Base-by-base conservation (phyloP, 2,113 vertebrate genomes). In the Ptilonorhynchus violaceus region DNA sequence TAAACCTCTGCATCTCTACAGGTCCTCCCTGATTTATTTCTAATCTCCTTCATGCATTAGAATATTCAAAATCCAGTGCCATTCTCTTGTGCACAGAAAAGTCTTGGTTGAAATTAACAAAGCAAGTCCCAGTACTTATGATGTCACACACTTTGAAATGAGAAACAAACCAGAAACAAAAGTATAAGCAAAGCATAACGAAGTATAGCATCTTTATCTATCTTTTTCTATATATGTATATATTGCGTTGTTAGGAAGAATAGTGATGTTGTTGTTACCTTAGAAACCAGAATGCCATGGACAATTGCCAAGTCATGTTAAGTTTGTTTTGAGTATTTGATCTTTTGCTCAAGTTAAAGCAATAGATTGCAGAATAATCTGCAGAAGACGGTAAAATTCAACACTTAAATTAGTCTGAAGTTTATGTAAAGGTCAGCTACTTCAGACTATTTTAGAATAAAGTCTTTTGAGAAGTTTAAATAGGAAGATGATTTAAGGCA, bases 261-360 rank as follows among this genome's bases (percentile, higher is more conserved):
- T 56, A 77, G 39, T 58, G 68, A 92, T 92, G 68, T 17, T 96
- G 94, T 72, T 97, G 86, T 97, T 95, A 67, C 85, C 44, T 80
- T 95, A 97, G 92, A 94, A 92, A 94, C 58, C 70, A 92, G 82
- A 98, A 98, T 98, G 98, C 98, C 98, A 98, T 98, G 98, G 98
- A 98, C 98, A 98, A 97, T 97, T 96, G 66, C 78, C 89, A 94
- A 97, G 96, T 97, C 81, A 39, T 98, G 96, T 95, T 97, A 96
- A 93, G 88, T 96, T 96, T 98, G 94, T 97, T 97, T 97, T 96
- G 75, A 95, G 94, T 97, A 97, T 94, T 96, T 96, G 72, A 93
- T 88, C 94, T 97, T 96, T 97, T 97, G 93, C 83, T 97, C 73
- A 92, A 94, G 96, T 97, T 98, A 93, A 96, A 96, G 93, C 89